Conservation (phyloP, 2,797 vertebrate genomes). For the Phoebastria nigripes region DNA sequence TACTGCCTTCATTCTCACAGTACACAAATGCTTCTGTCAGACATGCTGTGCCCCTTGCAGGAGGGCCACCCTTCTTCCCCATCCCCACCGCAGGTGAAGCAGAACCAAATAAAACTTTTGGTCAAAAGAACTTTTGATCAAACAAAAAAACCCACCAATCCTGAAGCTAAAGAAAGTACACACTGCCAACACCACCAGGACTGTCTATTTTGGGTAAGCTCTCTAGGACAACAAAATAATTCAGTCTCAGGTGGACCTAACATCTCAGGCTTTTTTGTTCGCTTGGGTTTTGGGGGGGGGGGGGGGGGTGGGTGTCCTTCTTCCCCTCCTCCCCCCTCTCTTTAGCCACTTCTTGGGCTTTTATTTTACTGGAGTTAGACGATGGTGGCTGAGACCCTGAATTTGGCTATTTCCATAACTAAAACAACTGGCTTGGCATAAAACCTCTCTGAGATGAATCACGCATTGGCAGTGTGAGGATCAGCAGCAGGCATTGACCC, state of each 20-base stretch:
- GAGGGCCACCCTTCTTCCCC: not conserved
- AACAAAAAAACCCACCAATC: not conserved
- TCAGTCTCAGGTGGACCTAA: not conserved
- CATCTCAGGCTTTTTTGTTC: not conserved
- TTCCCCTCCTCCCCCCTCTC: not conserved
- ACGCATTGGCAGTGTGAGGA: rapidly evolving
- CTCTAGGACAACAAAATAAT: not conserved
- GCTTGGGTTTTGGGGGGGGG: rapidly evolving
- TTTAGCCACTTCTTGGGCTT: not conserved
- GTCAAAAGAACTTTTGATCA: not conserved
- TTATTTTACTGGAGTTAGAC: not conserved
- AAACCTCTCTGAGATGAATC: not conserved
- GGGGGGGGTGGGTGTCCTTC: not conserved
- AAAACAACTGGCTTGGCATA: not conserved
- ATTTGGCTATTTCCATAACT: not conserved
- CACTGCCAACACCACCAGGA: not conserved
- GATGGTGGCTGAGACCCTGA: not conserved
- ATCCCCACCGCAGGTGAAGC: rapidly evolving
- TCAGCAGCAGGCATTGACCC: not conserved
- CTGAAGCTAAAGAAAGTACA: not conserved
- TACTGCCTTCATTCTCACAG: not conserved
- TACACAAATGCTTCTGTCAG: rapidly evolving
- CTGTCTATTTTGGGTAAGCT: not conserved
- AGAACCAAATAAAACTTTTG: not conserved
- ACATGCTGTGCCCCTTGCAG: rapidly evolving